Percentiles rank a stretch among this genome's conserved stretches.
Conservation (phyloP, 2,797 vertebrate genomes). For the Myotis planiceps region DNA sequence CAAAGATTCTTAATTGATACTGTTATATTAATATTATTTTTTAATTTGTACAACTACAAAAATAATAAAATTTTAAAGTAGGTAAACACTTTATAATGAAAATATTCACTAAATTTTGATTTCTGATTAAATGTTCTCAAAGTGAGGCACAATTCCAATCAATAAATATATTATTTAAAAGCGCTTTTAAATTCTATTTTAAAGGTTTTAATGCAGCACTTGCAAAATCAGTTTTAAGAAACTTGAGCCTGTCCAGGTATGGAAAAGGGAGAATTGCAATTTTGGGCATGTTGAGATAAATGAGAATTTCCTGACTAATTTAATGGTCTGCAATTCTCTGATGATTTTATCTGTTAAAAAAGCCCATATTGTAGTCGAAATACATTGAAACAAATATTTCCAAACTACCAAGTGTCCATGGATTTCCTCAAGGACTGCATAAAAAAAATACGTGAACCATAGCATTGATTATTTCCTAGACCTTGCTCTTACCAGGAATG, state of each 20-base stretch:
- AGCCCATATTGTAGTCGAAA: background rate
- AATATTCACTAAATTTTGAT: background rate
- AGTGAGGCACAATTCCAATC: background rate
- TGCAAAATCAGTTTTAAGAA: conserved; percentile 2
- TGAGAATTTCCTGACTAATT: background rate
- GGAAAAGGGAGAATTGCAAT: background rate
- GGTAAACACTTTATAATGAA: background rate
- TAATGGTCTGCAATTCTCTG: background rate
- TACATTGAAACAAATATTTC: background rate
- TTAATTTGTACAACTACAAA: background rate
- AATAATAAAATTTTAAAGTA: background rate
- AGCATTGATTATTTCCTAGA: background rate
- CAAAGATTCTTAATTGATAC: background rate
- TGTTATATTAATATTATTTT: background rate
- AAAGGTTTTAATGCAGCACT: background rate
- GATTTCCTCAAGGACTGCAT: background rate
- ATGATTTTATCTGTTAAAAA: background rate
- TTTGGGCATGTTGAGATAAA: background rate
- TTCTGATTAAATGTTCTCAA: background rate
- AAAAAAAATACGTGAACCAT: background rate
- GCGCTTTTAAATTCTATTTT: background rate
- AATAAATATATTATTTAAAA: background rate
- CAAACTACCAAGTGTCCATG: background rate
- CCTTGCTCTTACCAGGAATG: background rate
- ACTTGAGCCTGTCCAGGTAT: background rate